Conservation (phyloP, 2,797 vertebrate species). For the Phrynocephalus guinanensis region DNA sequence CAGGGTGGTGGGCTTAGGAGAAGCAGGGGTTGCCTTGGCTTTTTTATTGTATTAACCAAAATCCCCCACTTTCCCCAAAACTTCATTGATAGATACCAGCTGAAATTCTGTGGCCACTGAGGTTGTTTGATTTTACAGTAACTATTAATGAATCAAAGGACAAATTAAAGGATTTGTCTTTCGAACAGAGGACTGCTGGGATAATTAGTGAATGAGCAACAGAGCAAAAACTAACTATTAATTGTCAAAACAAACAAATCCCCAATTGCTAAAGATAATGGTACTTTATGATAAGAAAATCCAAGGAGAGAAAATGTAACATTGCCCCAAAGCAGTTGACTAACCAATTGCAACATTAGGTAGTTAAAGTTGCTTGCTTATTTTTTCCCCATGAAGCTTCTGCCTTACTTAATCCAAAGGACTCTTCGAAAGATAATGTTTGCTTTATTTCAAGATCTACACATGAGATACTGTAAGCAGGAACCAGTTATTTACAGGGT, state of each 20-base stretch:
- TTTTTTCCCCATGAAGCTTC: background rate
- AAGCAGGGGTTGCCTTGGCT: too few relatives aligned
- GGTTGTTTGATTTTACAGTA: too few relatives aligned
- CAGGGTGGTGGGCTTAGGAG: background rate
- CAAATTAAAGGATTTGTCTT: too few relatives aligned
- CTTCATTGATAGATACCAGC: too few relatives aligned
- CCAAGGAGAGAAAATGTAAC: background rate
- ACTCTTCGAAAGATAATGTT: background rate
- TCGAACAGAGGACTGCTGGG: too few relatives aligned
- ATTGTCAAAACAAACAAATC: too few relatives aligned
- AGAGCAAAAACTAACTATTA: too few relatives aligned
- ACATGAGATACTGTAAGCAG: background rate
- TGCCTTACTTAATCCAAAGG: background rate
- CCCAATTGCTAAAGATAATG: background rate
- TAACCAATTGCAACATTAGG: background rate
- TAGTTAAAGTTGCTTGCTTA: background rate
- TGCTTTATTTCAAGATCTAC: constrained; percentile 23
- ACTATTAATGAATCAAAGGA: too few relatives aligned
- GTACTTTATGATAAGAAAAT: background rate
- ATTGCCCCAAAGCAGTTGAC: background rate
- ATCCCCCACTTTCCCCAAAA: too few relatives aligned
- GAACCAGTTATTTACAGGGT: background rate
- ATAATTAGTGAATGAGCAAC: too few relatives aligned
- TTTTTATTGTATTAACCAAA: too few relatives aligned
- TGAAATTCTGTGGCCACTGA: too few relatives aligned